phyloP scores from a whole-genome alignment of 37 sponge, comb jelly and placozoan species.

The Halisarca cf. caerulea region DNA sequence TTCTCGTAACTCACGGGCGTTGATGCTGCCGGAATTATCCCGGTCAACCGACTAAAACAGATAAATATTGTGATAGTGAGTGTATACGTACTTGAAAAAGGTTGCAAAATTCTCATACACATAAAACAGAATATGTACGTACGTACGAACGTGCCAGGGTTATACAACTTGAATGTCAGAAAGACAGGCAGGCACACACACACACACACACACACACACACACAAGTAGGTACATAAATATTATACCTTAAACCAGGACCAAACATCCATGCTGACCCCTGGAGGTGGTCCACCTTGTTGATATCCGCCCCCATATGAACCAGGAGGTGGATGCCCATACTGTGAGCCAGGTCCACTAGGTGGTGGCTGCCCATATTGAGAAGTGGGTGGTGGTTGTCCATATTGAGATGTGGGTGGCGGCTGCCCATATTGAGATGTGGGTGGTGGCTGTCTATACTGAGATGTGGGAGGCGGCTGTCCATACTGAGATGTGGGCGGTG shows the following conservation, averaged over 20 bases:
- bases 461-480: constrained; percentile 11
- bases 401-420: constrained; percentile 21
- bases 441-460: constrained; percentile 19
- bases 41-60: constrained; percentile 74
- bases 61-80: neutral
- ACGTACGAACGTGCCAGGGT: too few species aligned
- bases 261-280: constrained; percentile 76
- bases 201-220: too few species aligned
- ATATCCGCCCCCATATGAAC: neutral
- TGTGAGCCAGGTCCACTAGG: constrained; percentile 1
- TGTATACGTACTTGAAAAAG: neutral
- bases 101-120: neutral
- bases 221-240: neutral
- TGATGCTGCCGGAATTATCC: constrained; percentile 72
- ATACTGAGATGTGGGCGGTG: constrained; percentile 22
- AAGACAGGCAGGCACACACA: too few species aligned
- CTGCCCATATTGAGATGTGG: constrained; percentile 16
- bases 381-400: constrained; percentile 16
- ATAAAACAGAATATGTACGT: neutral
- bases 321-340: constrained; percentile 10
- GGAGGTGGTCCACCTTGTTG: constrained; percentile 46
- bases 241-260: constrained; percentile 83
- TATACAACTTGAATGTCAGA: too few species aligned
- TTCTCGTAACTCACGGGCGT: constrained; percentile 74
- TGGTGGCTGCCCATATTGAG: constrained; percentile 24